phyloP scores from a whole-genome alignment of 2,888 invertebrate species.

The Pollenia angustigena region DNA sequence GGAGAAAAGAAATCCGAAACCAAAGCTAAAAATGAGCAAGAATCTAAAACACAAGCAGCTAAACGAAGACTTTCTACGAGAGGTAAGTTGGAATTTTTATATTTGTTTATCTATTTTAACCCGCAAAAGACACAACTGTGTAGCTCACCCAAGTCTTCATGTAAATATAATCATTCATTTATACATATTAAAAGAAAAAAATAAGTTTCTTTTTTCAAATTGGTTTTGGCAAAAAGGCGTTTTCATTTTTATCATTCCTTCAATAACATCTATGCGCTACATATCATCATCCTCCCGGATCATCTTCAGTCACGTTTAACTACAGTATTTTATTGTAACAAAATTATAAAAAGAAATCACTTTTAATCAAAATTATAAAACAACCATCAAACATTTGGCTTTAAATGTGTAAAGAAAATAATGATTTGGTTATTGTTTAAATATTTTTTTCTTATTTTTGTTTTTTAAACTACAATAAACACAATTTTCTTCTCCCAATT shows the following conservation, averaged over 20 bases:
- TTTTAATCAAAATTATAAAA: slow-evolving; percentile 44
- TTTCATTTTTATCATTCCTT: slow-evolving; percentile 54
- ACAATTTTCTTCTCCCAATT: slow-evolving; percentile 30
- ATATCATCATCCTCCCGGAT: slow-evolving; percentile 67
- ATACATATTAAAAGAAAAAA: background rate
- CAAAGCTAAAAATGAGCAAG: slow-evolving; percentile 71
- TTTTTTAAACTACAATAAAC: slow-evolving; percentile 54
- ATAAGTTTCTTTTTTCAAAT: slow-evolving; percentile 23
- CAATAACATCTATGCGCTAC: slow-evolving; percentile 52
- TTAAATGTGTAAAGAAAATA: slow-evolving; percentile 33
- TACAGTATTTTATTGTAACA: slow-evolving; percentile 9
- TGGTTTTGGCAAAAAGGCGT: slow-evolving; percentile 47
- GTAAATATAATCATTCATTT: slow-evolving; percentile 24
- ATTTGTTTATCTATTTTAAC: background rate
- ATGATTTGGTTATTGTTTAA: slow-evolving; percentile 53
- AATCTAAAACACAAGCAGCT: slow-evolving; percentile 57
- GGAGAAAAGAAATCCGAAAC: slow-evolving; percentile 66
- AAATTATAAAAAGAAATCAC: slow-evolving; percentile 48
- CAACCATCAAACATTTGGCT: slow-evolving; percentile 61
- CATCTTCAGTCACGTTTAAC: slow-evolving; percentile 67
- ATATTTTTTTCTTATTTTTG: slow-evolving; percentile 52
- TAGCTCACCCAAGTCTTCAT: slow-evolving; percentile 30
- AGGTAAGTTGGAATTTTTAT: slow-evolving; percentile 76
- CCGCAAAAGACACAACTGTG: slow-evolving; percentile 21
- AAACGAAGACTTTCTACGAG: slow-evolving; percentile 80